Evolutionary conservation across 92 coral and sea anemone genomes (phyloP), one percentile per base, ranked within the genome.

Genomic region (Palythoa grandis): DNA sequence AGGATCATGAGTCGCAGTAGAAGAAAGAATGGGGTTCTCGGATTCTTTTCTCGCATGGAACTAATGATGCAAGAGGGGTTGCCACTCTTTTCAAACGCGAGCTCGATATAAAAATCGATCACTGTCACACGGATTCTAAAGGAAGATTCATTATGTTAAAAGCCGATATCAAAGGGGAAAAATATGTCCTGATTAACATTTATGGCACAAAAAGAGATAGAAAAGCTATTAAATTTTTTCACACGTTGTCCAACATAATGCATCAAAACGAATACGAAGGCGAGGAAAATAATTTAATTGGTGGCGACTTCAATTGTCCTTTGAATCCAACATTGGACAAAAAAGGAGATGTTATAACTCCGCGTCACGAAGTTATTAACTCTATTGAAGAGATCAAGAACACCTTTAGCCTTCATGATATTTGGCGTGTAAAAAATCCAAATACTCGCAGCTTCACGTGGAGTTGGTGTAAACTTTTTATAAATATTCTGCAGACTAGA

Each of bases 351-450:
- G 16, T 72, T 13, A 37, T 72, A 12, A 37, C 16, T 57, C 20
- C 15, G 17, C 15, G 63, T 10, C 63, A 57, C 4, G 4, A 10
- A 3, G 63, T 57, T 4, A 57, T 57, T 0, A 57, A 57, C 17
- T 0, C 17, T 15, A 57, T 57, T 10, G 63, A 57, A 13, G 17
- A 57, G 15, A 19, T 13, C 16, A 4, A 57, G 16, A 13, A 10
- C 15, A 19, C 13, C 4, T 57, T 57, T 57, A 13, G 17, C 16
- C 63, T 10, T 57, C 63, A 57, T 57, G 15, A 57, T 13, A 11
- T 57, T 10, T 57, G 63, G 88, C 72, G 57, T 19, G 82, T 85
- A 6, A 85, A 74, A 85, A 61, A 60, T 74, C 83, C 83, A 54
- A 63, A 61, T n/a, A 57, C 74, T n/a, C 50, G 56, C 11, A 61